Evolutionary conservation across 2,797 vertebrate species (phyloP).

Genomic region (Carduelis carduelis): DNA sequence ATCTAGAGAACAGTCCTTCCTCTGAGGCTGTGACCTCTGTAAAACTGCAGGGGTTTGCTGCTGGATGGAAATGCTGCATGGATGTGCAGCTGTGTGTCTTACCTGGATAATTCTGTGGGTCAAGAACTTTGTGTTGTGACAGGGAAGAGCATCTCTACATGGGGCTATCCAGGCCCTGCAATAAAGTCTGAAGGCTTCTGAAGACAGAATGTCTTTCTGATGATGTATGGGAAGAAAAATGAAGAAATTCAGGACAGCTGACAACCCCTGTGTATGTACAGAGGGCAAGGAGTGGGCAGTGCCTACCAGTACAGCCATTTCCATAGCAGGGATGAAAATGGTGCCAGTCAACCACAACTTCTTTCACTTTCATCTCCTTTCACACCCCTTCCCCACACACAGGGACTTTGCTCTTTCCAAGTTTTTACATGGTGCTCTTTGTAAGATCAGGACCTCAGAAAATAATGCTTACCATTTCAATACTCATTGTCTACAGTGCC

Average conservation of each 20-base stretch:
- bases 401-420: neutral
- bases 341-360: neutral
- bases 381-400: neutral
- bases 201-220: neutral
- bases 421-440: neutral
- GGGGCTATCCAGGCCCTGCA: neutral
- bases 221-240: neutral
- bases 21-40: neutral
- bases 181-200: neutral
- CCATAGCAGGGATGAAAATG: neutral
- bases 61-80: neutral
- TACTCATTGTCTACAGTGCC: neutral
- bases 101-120: neutral
- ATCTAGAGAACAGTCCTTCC: neutral
- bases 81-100: neutral
- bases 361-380: neutral
- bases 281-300: neutral
- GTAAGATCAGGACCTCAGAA: neutral
- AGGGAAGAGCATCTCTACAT: neutral
- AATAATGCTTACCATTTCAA: neutral
- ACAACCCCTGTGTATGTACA: neutral
- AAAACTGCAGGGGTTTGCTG: neutral
- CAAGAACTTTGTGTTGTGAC: neutral
- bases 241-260: neutral
- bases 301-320: neutral